phyloP scores from a whole-genome alignment of 2,888 invertebrate genomes.

The Plebejus melissa region DNA sequence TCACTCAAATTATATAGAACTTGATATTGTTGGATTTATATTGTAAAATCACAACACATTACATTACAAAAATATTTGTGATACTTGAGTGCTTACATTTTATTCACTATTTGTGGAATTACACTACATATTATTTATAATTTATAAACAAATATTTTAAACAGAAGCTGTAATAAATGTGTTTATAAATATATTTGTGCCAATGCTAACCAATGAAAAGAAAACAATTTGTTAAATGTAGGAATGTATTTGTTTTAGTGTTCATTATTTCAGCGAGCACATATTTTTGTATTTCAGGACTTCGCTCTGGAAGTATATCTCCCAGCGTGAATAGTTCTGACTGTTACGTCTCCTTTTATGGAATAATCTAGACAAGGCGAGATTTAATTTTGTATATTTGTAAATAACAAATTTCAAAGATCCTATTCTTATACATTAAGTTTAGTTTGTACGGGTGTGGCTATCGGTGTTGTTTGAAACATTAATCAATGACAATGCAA shows the following conservation, averaged over 20 bases:
- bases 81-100: background rate
- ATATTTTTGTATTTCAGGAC: slow-evolving; percentile 31
- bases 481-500: background rate
- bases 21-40: background rate
- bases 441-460: slow-evolving; percentile 7
- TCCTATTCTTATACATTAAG: slow-evolving; percentile 14
- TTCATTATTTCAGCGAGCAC: slow-evolving; percentile 16
- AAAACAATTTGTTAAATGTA: slow-evolving; percentile 14
- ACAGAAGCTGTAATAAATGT: background rate
- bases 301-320: slow-evolving; percentile 27
- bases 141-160: background rate
- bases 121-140: background rate
- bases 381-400: slow-evolving; percentile 24
- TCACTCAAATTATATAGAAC: background rate
- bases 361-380: slow-evolving; percentile 27
- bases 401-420: slow-evolving; percentile 24
- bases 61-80: background rate
- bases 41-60: background rate
- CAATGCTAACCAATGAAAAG: background rate
- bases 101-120: background rate
- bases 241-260: slow-evolving; percentile 16
- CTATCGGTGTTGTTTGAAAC: slow-evolving; percentile 8
- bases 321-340: slow-evolving; percentile 26
- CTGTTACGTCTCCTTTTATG: slow-evolving; percentile 24
- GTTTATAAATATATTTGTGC: background rate